phyloP scores from a whole-genome alignment of 2,797 vertebrate genomes.

The Centroberyx gerrardi region DNA sequence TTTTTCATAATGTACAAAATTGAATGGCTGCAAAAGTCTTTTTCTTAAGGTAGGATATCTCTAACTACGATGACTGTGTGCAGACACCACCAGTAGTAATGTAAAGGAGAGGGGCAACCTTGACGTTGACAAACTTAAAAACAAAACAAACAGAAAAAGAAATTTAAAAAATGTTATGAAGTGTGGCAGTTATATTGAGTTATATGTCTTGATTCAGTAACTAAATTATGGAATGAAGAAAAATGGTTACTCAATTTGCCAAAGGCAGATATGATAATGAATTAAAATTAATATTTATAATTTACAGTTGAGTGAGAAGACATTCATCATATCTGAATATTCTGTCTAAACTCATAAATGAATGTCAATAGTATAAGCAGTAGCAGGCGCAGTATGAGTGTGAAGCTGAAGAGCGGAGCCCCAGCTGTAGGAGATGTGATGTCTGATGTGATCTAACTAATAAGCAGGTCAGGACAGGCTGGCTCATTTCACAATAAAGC shows the following conservation, averaged over 20 bases:
- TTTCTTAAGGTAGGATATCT: too few species aligned
- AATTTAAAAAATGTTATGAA: neutral
- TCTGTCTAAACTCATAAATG: constrained; percentile 25
- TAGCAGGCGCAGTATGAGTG: constrained; percentile 42
- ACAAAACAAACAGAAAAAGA: neutral
- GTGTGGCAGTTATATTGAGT: constrained; percentile 14
- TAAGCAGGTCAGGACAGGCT: constrained; percentile 45
- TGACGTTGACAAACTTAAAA: too few species aligned
- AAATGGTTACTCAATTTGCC: neutral
- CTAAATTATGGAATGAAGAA: constrained; percentile 22
- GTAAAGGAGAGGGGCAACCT: too few species aligned
- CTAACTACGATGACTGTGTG: too few species aligned
- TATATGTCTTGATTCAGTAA: constrained; percentile 20
- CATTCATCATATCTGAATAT: constrained; percentile 35
- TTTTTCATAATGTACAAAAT: too few species aligned
- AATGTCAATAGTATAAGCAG: constrained; percentile 33
- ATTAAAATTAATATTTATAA: constrained; percentile 43
- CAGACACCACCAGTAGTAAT: too few species aligned
- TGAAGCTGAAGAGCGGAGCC: constrained; percentile 28
- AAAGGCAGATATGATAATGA: constrained; percentile 1
- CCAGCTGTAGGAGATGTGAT: constrained; percentile 37
- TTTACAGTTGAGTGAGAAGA: constrained; percentile 17
- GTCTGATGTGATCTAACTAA: constrained; percentile 62
- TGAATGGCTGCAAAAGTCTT: too few species aligned
- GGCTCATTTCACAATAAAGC: constrained; percentile 52